Base-by-base conservation (phyloP, 2,113 vertebrate species). In the Atlantisia rogersi region DNA sequence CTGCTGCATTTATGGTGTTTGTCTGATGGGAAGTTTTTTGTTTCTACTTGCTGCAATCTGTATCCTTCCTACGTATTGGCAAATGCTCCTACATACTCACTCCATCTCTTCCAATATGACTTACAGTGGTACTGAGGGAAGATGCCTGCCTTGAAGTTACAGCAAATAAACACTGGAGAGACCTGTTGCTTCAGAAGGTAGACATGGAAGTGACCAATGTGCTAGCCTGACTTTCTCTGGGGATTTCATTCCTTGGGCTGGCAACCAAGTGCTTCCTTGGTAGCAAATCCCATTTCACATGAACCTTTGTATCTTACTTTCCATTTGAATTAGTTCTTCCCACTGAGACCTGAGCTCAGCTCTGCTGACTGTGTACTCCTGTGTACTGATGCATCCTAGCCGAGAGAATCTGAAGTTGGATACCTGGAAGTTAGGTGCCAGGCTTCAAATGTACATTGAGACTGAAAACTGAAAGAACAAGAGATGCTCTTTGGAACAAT, bases 341-440 rank as follows among this genome's bases (percentile, higher is more conserved):
- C 21, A 3, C 44, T 56, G 60, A 78, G 77, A 44, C 46, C 25
- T 5, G 25, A 80, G n/a, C 32, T 81, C 60, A 59, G 44, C 79
- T 5, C 0, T 19, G n/a, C 37, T 46, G 58, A 42, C 69, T 84
- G 37, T 31, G 2, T 35, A 7, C 35, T 50, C 60, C 74, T 46
- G 9, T 1, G 3, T 39, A 14, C 19, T 39, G 37, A 25, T 26
- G 46, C 31, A 55, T 82, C 53, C 19, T 15, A 40, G 70, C 35
- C 74, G 28, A 11, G 91, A 20, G 82, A 56, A 59, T 46, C 35
- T 39, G 9, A 46, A 77, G 6, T 18, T 37, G 82, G 46, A 4
- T 40, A 32, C 2, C 0, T 19, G 24, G 24, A 50, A 40, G 26
- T 87, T 50, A 9, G 6, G 4, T 59, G n/a, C 28, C 2, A 4